A percentile compares a stretch with the other conserved stretches of the same genome.
phyloP scores from a whole-genome alignment of 2,797 vertebrate genomes.

The Falco columbarius region DNA sequence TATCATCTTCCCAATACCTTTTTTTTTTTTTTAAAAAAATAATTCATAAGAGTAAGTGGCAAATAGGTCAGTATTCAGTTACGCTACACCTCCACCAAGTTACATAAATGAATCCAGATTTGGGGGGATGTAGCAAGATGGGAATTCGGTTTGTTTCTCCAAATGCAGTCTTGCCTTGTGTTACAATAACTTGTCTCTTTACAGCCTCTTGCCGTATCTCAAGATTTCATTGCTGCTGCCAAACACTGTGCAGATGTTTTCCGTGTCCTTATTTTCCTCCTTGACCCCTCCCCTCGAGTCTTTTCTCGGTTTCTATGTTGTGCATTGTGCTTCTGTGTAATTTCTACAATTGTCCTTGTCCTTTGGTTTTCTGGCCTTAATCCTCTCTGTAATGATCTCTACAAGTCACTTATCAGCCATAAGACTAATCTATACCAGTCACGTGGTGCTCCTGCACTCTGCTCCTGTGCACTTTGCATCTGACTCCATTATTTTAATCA shows the following conservation, averaged over 20 bases:
- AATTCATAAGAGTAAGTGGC: background rate
- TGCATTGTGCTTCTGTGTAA: background rate
- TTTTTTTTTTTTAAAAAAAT: background rate
- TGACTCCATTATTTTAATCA: background rate
- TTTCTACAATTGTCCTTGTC: background rate
- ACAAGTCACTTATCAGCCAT: background rate
- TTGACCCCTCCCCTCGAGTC: background rate
- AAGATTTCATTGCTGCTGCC: background rate
- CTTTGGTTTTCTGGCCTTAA: slow-evolving; percentile 9
- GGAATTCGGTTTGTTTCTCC: background rate
- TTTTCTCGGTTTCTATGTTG: background rate
- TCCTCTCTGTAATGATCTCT: background rate
- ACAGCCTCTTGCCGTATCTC: background rate
- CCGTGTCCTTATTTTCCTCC: background rate
- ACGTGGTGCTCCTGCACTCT: background rate
- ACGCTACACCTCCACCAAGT: background rate
- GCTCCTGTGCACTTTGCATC: background rate
- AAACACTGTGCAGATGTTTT: background rate
- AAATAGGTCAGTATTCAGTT: background rate
- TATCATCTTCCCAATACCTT: background rate
- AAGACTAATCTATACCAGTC: background rate
- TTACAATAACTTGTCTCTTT: background rate
- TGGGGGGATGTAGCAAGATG: background rate
- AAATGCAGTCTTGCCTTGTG: background rate
- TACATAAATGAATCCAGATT: background rate